Percentiles rank a stretch among this genome's conserved stretches.
Evolutionary conservation across 2,888 invertebrate genomes (phyloP).

Genomic region (Megaustenia siamemsis): DNA sequence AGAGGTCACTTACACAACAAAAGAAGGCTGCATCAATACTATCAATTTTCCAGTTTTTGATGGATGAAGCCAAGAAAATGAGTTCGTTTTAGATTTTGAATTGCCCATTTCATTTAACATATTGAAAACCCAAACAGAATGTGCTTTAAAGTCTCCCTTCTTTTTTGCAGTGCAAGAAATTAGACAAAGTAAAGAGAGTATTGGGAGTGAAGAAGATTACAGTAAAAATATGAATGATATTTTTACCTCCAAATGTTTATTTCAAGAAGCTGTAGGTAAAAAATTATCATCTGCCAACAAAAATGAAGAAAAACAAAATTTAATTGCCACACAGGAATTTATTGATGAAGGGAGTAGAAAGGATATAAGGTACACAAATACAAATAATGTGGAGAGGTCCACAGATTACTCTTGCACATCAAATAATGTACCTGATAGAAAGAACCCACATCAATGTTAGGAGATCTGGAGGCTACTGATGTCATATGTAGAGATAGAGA

Average conservation of each 20-base stretch:
- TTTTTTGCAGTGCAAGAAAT: background rate
- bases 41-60: constrained; percentile 70
- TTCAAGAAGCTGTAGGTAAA: background rate
- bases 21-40: constrained; percentile 63
- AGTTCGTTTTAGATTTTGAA: constrained; percentile 60
- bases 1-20: constrained; percentile 36
- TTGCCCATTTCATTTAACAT: constrained; percentile 28
- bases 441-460: background rate
- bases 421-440: background rate
- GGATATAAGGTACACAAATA: background rate
- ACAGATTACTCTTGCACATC: no score
- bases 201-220: background rate
- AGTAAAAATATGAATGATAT: background rate
- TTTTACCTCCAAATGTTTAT: background rate
- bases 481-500: background rate
- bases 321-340: background rate
- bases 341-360: background rate
- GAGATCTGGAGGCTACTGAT: background rate
- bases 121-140: background rate
- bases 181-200: background rate
- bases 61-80: constrained; percentile 68
- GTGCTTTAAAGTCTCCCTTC: background rate
- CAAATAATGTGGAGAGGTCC: background rate
- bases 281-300: background rate
- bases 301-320: background rate